Base-by-base conservation (phyloP, 2,797 vertebrate genomes). In the Cygnus olor region DNA sequence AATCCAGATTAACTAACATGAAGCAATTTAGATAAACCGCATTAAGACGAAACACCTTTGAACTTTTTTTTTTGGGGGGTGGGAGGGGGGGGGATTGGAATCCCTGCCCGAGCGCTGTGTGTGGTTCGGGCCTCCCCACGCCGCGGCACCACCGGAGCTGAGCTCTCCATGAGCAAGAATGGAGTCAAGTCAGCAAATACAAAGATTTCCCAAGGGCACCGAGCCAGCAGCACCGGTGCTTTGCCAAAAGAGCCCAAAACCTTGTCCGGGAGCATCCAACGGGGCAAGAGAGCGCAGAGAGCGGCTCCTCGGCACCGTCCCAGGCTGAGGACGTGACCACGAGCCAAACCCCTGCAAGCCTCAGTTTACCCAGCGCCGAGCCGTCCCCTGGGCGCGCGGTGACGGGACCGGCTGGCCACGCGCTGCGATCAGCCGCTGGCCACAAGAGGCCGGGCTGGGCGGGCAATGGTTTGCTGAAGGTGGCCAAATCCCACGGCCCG, bases 21-120 rank as follows among this genome's bases (percentile, higher is more conserved):
- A 96, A 96, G 88, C 95, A 97, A 96, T 96, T 94, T 90, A 96
- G 95, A 95, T 94, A 95, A 97, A 96, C 80, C 13, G 32, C 90
- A 87, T 95, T 92, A 93, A 95, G 84, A 60, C 80, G 69, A 89
- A 92, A 82, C 96, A 93, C 92, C 92, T 97, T 96, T 96, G 96
- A 97, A 97, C 92, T 94, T 72, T 80, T 89, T 84, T 90, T 82
- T 80, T 84, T 38, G 5, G 40, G 47, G 49, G 49, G 24, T 13
- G 49, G 5, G 40, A 6, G 24, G 49, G 49, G 24, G 49, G 49
- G 7, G 38, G 40, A 93, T 89, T 81, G 83, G 84, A 96, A 90
- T 93, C 81, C 90, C 86, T 95, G 74, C 88, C 68, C 0, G 0
- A 97, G 71, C 93, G 0, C 94, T 80, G 92, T 85, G 95, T 96